Evolutionary conservation across 2,797 vertebrate species (phyloP).

Genomic region (Lagodon rhomboides): DNA sequence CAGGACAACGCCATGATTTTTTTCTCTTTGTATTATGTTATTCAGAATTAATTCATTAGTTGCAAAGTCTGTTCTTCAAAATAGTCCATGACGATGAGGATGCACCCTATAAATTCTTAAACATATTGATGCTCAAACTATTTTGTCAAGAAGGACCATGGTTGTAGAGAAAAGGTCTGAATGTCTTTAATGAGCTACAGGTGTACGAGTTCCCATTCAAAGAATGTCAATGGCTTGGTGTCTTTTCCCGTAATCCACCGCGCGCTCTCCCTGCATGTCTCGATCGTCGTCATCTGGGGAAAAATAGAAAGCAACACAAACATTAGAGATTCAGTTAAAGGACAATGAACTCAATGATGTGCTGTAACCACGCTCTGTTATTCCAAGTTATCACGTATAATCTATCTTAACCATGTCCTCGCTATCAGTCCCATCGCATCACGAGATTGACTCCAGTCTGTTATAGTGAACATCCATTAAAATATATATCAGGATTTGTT

Average conservation of each 20-base stretch:
- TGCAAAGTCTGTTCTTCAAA: conserved; percentile 61
- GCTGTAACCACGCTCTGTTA: not conserved
- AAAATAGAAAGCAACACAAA: conserved; percentile 44
- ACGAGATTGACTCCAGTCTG: not conserved
- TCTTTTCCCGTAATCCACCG: conserved; percentile 93
- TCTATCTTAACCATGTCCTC: not conserved
- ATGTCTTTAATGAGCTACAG: conserved; percentile 45
- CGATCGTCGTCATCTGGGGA: conserved; percentile 94
- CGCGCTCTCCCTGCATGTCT: conserved; percentile 92
- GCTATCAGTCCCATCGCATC: not conserved
- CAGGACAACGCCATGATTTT: conserved; percentile 50
- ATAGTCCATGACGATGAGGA: conserved; percentile 68
- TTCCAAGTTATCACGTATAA: not conserved
- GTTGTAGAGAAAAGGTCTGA: conserved; percentile 46
- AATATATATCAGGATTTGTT: not conserved
- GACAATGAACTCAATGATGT: not conserved
- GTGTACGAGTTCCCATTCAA: conserved; percentile 73
- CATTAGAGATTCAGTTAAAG: conserved; percentile 27
- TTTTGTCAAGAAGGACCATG: conserved; percentile 51
- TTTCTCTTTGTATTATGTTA: conserved; percentile 48
- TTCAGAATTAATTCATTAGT: conserved; percentile 68
- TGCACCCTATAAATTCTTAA: conserved; percentile 50
- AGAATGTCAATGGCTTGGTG: conserved; percentile 91
- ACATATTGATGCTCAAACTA: conserved; percentile 59
- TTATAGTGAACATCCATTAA: not conserved